Percentiles rank a stretch among this genome's conserved stretches.
phyloP scores from a whole-genome alignment of 2,113 vertebrate species.

The Podarcis raffonei region DNA sequence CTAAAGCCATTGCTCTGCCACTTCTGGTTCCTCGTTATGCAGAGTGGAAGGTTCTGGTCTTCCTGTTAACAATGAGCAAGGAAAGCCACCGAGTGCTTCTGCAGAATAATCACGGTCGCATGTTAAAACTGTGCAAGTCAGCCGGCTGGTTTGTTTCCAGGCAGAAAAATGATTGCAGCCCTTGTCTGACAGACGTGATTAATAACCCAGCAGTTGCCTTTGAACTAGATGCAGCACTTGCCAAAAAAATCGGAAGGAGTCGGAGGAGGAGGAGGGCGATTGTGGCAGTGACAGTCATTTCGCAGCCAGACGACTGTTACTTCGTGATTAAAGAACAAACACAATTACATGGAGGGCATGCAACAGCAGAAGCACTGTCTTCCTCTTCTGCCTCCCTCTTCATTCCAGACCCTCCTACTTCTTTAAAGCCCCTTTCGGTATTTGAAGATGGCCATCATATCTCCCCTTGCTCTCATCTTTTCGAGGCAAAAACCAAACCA shows the following conservation, averaged over 20 bases:
- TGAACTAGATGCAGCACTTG: slow-evolving; percentile 58
- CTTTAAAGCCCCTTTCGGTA: background rate
- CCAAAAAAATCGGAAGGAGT: slow-evolving; percentile 72
- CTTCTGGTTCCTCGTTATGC: background rate
- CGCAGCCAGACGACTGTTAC: slow-evolving; percentile 61
- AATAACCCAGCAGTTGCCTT: slow-evolving; percentile 74
- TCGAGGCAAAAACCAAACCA: too few relatives aligned
- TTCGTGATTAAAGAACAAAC: slow-evolving; percentile 77
- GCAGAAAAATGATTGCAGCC: slow-evolving; percentile 74
- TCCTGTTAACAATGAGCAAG: too few relatives aligned
- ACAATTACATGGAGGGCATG: slow-evolving; percentile 63
- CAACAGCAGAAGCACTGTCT: slow-evolving; percentile 47
- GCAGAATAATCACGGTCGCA: slow-evolving; percentile 54
- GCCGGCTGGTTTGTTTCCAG: slow-evolving; percentile 58
- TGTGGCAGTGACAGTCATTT: slow-evolving; percentile 67
- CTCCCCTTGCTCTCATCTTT: too few relatives aligned
- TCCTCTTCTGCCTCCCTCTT: slow-evolving; percentile 34
- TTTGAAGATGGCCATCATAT: too few relatives aligned
- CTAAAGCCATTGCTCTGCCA: too few relatives aligned
- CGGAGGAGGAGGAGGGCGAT: slow-evolving; percentile 34
- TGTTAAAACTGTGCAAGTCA: slow-evolving; percentile 46
- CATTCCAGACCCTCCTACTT: slow-evolving; percentile 4
- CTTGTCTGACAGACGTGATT: slow-evolving; percentile 74
- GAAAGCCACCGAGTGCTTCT: slow-evolving; percentile 16
- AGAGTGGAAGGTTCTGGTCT: background rate